Percentiles rank a stretch among this genome's conserved stretches.
phyloP scores from a whole-genome alignment of 1,140 invertebrate genomes.

The Drosophila carrolli region DNA sequence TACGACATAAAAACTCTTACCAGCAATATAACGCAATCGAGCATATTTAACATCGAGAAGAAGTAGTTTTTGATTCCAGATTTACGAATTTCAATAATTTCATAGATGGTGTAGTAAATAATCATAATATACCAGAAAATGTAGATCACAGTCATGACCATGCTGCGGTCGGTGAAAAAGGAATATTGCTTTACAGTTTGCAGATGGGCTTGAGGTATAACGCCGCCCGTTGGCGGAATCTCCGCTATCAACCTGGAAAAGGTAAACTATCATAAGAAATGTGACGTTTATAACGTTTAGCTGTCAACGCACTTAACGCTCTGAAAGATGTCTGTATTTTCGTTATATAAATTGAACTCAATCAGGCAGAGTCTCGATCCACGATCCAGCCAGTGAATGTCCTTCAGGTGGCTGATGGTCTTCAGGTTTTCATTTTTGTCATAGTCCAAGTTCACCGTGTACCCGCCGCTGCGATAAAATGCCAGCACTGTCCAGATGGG shows the following conservation, averaged over 20 bases:
- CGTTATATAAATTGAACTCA: slow-evolving; percentile 74
- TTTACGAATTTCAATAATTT: slow-evolving; percentile 43
- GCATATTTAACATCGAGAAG: slow-evolving; percentile 48
- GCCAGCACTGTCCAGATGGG: slow-evolving; percentile 56
- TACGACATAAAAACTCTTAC: slow-evolving; percentile 23
- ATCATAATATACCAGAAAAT: slow-evolving; percentile 74
- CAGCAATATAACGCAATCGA: slow-evolving; percentile 58
- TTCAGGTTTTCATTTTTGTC: slow-evolving; percentile 31
- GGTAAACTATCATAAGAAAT: too few species aligned
- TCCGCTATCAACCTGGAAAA: slow-evolving; percentile 68
- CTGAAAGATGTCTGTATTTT: slow-evolving; percentile 67
- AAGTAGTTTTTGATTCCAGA: slow-evolving; percentile 51
- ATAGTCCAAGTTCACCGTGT: slow-evolving; percentile 51
- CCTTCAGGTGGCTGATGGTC: slow-evolving; percentile 26
- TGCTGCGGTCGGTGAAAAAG: slow-evolving; percentile 52
- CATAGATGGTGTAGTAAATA: slow-evolving; percentile 60
- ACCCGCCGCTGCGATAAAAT: slow-evolving; percentile 62
- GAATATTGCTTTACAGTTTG: slow-evolving; percentile 60
- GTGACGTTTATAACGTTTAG: neutral
- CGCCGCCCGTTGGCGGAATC: slow-evolving; percentile 70
- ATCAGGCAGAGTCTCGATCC: slow-evolving; percentile 63
- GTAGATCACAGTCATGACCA: slow-evolving; percentile 40
- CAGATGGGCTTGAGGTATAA: slow-evolving; percentile 63
- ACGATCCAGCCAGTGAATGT: slow-evolving; percentile 63
- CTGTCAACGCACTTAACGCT: slow-evolving; percentile 59